These are phyloP conservation scores for Chrysoperla carnea DNA, from an alignment of 1,140 invertebrate species.

Conservation along the genomic window DNA sequence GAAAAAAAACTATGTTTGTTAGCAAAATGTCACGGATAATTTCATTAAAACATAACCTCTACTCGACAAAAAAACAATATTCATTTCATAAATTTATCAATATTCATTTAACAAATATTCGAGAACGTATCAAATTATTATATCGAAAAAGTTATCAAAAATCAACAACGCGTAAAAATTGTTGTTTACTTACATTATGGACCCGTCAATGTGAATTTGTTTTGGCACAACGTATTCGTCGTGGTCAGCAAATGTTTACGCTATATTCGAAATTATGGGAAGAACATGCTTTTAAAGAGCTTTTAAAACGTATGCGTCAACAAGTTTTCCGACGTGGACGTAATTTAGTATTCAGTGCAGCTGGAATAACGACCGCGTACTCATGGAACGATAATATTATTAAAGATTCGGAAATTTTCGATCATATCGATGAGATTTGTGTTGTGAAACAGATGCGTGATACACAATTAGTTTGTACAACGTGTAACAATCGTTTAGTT, in stretches of 20 bases:
- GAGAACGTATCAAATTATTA: no score
- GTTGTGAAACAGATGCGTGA: constrained; percentile 28
- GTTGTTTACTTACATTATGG: constrained; percentile 29
- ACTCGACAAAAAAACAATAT: no score
- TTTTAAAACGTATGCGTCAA: constrained; percentile 28
- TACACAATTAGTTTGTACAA: constrained; percentile 37
- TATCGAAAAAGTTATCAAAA: neutral
- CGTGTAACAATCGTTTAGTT: constrained; percentile 35
- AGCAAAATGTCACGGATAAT: no score
- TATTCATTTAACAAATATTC: no score
- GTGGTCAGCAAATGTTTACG: constrained; percentile 38
- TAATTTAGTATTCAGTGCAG: constrained; percentile 24
- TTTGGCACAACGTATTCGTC: constrained; percentile 35
- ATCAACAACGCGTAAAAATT: constrained; percentile 16
- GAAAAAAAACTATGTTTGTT: no score
- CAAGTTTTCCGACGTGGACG: constrained; percentile 20
- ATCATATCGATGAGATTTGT: constrained; percentile 29
- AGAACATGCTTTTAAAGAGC: constrained; percentile 31
- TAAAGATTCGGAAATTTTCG: constrained; percentile 26
- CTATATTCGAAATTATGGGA: constrained; percentile 43
- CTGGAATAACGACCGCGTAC: constrained; percentile 23
- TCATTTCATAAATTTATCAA: no score
- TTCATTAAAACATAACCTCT: no score
- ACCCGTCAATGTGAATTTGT: constrained; percentile 42
- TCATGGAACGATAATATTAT: constrained; percentile 37